phyloP scores from a whole-genome alignment of 35 echinoderm and acorn worm genomes.

The Amphiura filiformis region DNA sequence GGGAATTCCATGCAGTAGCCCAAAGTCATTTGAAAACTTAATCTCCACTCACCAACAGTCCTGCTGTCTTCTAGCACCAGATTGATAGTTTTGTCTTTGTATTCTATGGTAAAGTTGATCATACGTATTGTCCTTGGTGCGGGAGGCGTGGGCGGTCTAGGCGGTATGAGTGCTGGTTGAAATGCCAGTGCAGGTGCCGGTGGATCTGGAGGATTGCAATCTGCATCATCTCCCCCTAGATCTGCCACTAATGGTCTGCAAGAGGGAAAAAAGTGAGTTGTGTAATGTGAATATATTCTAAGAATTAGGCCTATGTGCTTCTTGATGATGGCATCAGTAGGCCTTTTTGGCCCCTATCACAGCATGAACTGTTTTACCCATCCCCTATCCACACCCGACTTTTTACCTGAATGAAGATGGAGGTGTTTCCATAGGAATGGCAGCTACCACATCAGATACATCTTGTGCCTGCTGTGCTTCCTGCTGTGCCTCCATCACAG shows the following conservation, averaged over 20 bases:
- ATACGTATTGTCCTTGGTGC: slow-evolving; percentile 40
- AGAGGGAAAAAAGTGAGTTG: background rate
- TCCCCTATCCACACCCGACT: too few species aligned
- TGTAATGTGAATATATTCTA: too few species aligned
- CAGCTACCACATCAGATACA: slow-evolving; percentile 18
- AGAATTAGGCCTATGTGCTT: too few species aligned
- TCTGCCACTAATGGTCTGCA: slow-evolving; percentile 10
- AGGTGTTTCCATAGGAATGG: slow-evolving; percentile 16
- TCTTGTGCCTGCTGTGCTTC: background rate
- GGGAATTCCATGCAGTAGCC: background rate
- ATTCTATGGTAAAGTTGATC: slow-evolving; percentile 72
- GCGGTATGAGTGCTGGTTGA: too few species aligned
- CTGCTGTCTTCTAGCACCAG: slow-evolving; percentile 61
- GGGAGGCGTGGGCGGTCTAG: slow-evolving; percentile 29
- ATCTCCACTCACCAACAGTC: slow-evolving; percentile 68
- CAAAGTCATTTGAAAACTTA: background rate
- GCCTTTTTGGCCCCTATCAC: too few species aligned
- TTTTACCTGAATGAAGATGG: slow-evolving; percentile 16
- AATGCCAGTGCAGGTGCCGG: background rate
- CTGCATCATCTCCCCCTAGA: background rate
- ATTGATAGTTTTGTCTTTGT: slow-evolving; percentile 48
- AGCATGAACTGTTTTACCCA: too few species aligned
- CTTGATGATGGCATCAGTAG: too few species aligned
- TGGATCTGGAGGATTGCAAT: background rate
- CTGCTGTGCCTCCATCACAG: slow-evolving; percentile 72